Base-by-base conservation (phyloP, 30 jellyfish, hydroid and myxozoan species). In the Hydra vulgaris region DNA sequence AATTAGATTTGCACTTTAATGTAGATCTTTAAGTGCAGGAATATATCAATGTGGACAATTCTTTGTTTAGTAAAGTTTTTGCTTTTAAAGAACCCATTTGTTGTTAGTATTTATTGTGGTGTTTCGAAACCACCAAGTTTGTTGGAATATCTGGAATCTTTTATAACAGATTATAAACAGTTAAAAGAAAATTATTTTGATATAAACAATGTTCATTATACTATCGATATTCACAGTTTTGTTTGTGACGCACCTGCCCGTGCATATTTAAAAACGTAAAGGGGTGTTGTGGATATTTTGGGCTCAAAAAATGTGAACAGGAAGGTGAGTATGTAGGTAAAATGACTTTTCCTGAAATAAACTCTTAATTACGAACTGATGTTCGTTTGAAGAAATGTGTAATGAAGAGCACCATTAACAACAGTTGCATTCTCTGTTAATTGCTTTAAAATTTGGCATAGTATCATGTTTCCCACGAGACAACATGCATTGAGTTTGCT, bases 221-320 rank as follows among this genome's bases (percentile, higher is more conserved):
- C 26, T 17, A 72, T 80, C 40, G 52, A 22, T 24, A 27, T 66
- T 23, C 73, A 25, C 53, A 23, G 69, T 22, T 23, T 80, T 25
- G 61, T 54, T 23, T 69, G 82, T 67, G 88, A 80, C 56, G 82
- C 82, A 24, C 84, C 88, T 70, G 88, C 88, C 53, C 72, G 88
- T 25, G 81, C 88, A 12, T 80, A 53, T 71, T 73, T 80, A 19
- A 69, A 54, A 68, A 74, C 18, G 73, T 25, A 0, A 61, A 26
- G 27, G 71, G 26, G 70, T 81, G 73, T 40, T 26, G 26, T 71
- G 88, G 84, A 69, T 80, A 80, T 71, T 54, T 68, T 80, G 22
- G 74, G 18, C 68, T 82, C 73, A 82, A 80, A 73, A 69, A 81
- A 71, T 80, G 88, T 21, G 25, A 73, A 0, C 74, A 21, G 24